These are phyloP conservation scores for Rhagologus leucostigma DNA, from an alignment of 2,113 vertebrate genomes.

Conservation along the genomic window DNA sequence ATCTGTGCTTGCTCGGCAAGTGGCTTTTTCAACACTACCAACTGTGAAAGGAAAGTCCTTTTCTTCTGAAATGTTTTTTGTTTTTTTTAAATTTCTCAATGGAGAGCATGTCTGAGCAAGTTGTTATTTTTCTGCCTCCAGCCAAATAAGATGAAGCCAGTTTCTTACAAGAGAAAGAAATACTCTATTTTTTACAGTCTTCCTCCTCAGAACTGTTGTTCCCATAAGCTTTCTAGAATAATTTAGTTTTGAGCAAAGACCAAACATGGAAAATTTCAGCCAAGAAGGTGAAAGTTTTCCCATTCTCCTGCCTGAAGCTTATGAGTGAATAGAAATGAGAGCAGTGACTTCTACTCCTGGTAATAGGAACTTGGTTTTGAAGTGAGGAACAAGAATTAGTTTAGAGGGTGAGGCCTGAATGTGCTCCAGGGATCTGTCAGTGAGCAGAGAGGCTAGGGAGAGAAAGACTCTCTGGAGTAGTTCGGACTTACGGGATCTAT, in stretches of 20 bases:
- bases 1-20: not conserved
- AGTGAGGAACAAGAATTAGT: not conserved
- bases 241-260: not conserved
- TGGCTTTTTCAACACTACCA: not conserved
- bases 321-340: not conserved
- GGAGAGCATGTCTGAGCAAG: not conserved
- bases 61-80: not conserved
- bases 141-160: not conserved
- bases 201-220: not conserved
- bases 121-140: not conserved
- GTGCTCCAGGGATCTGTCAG: not conserved
- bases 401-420: not conserved
- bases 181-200: not conserved
- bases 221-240: not conserved
- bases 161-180: conserved; percentile 3
- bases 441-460: not conserved
- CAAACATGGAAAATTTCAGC: not conserved
- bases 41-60: not conserved
- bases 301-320: not conserved
- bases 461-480: not conserved
- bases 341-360: not conserved
- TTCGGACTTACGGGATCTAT: not conserved
- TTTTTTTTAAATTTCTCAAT: not conserved
- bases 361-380: not conserved
- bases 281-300: not conserved